These are phyloP conservation scores for Selenia dentaria DNA, from an alignment of 2,888 invertebrate species.

Conservation along the genomic window DNA sequence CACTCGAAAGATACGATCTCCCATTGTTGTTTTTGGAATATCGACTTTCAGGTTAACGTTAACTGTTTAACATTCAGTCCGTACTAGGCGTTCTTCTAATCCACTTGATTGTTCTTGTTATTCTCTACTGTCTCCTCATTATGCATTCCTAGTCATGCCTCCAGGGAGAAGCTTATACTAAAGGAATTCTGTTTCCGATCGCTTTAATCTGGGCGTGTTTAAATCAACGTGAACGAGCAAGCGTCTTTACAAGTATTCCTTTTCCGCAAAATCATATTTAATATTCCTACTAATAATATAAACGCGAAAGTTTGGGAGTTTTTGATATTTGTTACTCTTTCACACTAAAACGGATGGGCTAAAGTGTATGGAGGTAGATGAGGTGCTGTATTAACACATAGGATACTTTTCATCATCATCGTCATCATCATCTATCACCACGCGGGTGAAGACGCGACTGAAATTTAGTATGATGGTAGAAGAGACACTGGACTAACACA, in stretches of 20 bases:
- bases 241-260: conserved; percentile 21
- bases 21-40: conserved; percentile 27
- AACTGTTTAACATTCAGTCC: conserved; percentile 44
- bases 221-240: conserved; percentile 16
- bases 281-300: too few species aligned
- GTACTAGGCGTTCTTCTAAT: conserved; percentile 40
- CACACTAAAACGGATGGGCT: too few species aligned
- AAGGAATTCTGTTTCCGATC: conserved; percentile 29
- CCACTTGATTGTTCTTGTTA: conserved; percentile 41
- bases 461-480: too few species aligned
- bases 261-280: conserved; percentile 3
- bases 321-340: too few species aligned
- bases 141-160: conserved; percentile 43
- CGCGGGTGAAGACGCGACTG: too few species aligned
- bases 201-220: conserved; percentile 24
- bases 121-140: conserved; percentile 43
- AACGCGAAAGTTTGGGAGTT: too few species aligned
- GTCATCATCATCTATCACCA: too few species aligned
- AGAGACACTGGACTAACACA: too few species aligned
- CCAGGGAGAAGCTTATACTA: conserved; percentile 25
- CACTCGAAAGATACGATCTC: conserved; percentile 25
- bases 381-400: too few species aligned
- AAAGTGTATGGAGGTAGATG: too few species aligned
- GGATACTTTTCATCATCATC: too few species aligned
- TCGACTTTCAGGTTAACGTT: conserved; percentile 32